Base-by-base conservation (phyloP, 2,888 invertebrate genomes). In the Amphipyra tragopoginis region DNA sequence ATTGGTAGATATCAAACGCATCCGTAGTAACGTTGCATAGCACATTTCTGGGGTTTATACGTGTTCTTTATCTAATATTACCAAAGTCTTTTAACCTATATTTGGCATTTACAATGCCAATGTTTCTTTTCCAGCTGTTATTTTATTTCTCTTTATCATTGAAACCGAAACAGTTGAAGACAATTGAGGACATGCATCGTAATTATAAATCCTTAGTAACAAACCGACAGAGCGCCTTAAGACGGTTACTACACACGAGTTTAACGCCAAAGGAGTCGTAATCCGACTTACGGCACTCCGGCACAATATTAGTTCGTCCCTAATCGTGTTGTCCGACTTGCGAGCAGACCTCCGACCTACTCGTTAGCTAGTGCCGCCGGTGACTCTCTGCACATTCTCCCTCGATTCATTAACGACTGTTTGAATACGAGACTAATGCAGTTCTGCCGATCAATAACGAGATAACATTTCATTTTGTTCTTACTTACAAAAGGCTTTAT, bases 271-370 rank as follows among this genome's bases (percentile, higher is more conserved):
- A 50, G 45, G 42, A 50, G 36, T 34, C 43, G 44, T 21, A 47
- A 29, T 48, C 56, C 56, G 58, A 42, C 40, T 59, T 34, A 42
- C 53, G 45, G 8, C 47, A 33, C 38, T 42, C 44, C 51, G 52
- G 45, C 55, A 48, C 55, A 44, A 56, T 63, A 59, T 59, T 55
- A 60, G 48, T 52, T 49, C 44, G 48, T 36, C 54, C 39, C 56
- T 57, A 49, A 44, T 56, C 48, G 14, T 52, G 69, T 52, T 8
- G 45, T 34, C 56, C 39, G 34, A 51, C 45, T 14, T 38, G 44
- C 15, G 40, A 39, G 36, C 10, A 21, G 50, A 40, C 50, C 33
- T 11, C 40, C 51, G 51, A 40, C 13, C 43, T 9, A n/a, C 40
- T 6, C 39, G 29, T 58, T 29, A 38, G 38, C 39, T 14, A 43